These are phyloP conservation scores for Cherax destructor DNA, from an alignment of 1,140 invertebrate species.

Conservation along the genomic window DNA sequence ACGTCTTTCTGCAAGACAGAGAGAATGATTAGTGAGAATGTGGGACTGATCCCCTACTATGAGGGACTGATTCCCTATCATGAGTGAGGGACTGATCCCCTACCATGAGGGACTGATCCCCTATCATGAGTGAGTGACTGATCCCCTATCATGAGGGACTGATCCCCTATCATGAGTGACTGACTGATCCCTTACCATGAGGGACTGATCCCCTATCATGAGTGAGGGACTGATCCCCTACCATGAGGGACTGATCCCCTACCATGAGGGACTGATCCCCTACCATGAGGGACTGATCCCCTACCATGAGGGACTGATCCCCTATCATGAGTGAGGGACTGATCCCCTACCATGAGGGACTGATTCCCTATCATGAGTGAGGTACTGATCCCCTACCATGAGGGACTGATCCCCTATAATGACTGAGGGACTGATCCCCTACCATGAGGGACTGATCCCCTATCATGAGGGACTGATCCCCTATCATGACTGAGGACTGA, in stretches of 20 bases:
- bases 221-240: background rate
- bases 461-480: too few relatives aligned
- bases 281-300: background rate
- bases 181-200: background rate
- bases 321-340: background rate
- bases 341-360: too few relatives aligned
- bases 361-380: too few relatives aligned
- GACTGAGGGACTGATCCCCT: too few relatives aligned
- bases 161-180: too few relatives aligned
- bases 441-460: too few relatives aligned
- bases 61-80: too few relatives aligned
- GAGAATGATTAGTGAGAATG: background rate
- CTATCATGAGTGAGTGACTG: background rate
- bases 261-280: too few relatives aligned
- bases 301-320: background rate
- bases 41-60: background rate
- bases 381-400: too few relatives aligned
- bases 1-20: conserved; percentile 83
- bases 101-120: background rate
- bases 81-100: background rate
- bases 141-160: background rate
- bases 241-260: background rate
- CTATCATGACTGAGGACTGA: too few relatives aligned
- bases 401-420: too few relatives aligned
- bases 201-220: too few relatives aligned